These are phyloP conservation scores for Clostera curtula DNA, from an alignment of 2,888 invertebrate genomes.

Conservation along the genomic window DNA sequence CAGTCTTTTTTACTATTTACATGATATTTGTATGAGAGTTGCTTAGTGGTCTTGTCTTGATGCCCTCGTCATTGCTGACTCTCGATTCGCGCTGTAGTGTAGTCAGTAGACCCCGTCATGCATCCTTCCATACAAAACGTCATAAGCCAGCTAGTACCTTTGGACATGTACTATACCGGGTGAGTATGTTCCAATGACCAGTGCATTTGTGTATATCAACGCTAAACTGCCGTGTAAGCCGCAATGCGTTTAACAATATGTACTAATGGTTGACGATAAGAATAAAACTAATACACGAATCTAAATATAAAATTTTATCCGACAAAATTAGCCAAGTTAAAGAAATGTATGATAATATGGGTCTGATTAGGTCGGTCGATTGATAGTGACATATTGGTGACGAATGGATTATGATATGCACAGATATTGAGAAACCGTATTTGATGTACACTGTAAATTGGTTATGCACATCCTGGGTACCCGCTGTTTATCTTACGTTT, in stretches of 20 bases:
- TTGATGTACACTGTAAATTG: constrained; percentile 58
- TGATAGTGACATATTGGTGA: constrained; percentile 49
- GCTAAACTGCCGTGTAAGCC: constrained; percentile 56
- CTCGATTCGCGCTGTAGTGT: constrained; percentile 48
- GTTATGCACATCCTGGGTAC: constrained; percentile 56
- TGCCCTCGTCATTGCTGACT: constrained; percentile 37
- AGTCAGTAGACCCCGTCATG: constrained; percentile 53
- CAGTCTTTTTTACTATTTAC: constrained; percentile 49
- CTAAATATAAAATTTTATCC: constrained; percentile 19
- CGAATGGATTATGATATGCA: constrained; percentile 35
- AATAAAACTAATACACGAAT: constrained; percentile 19
- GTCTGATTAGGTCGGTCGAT: constrained; percentile 43
- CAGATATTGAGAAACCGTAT: constrained; percentile 34
- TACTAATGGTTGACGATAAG: constrained; percentile 59
- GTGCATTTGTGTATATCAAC: constrained; percentile 21
- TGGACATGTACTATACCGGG: constrained; percentile 4
- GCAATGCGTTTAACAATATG: constrained; percentile 63
- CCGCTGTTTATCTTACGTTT: constrained; percentile 49
- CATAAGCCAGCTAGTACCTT: constrained; percentile 24
- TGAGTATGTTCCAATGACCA: constrained; percentile 12
- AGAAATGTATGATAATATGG: constrained; percentile 23
- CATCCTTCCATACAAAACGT: constrained; percentile 47
- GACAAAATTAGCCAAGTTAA: constrained; percentile 19
- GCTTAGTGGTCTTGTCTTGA: constrained; percentile 42
- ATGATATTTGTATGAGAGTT: constrained; percentile 42